A percentile compares a stretch with the other conserved stretches of the same genome.
Evolutionary conservation across 1,140 invertebrate species (phyloP).

Genomic region (Formica exsecta): DNA sequence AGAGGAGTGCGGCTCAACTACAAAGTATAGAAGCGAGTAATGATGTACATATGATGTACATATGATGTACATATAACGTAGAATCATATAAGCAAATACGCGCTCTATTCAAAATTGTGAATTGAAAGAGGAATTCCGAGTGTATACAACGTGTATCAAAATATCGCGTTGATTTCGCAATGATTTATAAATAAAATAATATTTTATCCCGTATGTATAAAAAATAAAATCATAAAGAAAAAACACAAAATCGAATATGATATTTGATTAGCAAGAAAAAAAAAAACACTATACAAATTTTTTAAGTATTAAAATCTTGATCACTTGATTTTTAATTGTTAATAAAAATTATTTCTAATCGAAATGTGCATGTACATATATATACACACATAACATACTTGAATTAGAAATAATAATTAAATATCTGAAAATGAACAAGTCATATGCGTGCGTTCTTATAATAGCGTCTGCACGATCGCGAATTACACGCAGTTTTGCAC

Average conservation of each 20-base stretch:
- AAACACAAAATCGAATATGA: neutral
- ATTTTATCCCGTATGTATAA: neutral
- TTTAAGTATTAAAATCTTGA: neutral
- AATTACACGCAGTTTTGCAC: conserved; percentile 60
- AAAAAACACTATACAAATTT: too few species aligned
- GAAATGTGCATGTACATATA: too few species aligned
- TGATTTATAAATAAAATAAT: neutral
- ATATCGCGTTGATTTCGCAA: neutral
- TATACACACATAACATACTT: too few species aligned
- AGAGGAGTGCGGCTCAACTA: conserved; percentile 48
- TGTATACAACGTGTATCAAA: neutral
- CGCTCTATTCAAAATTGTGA: neutral
- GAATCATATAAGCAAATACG: conserved; percentile 31
- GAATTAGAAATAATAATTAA: neutral
- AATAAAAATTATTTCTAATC: neutral
- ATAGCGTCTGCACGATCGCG: conserved; percentile 59
- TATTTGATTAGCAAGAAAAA: too few species aligned
- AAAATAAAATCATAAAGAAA: neutral
- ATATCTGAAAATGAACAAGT: neutral
- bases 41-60: conserved; percentile 43
- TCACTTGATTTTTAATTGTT: conserved; percentile 9
- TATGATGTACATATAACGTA: conserved; percentile 25
- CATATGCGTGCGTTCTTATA: neutral
- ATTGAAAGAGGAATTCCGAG: conserved; percentile 11
- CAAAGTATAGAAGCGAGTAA: conserved; percentile 49